These are phyloP conservation scores for Apodemus speciosus DNA, from an alignment of 2,113 vertebrate species.

Conservation along the genomic window DNA sequence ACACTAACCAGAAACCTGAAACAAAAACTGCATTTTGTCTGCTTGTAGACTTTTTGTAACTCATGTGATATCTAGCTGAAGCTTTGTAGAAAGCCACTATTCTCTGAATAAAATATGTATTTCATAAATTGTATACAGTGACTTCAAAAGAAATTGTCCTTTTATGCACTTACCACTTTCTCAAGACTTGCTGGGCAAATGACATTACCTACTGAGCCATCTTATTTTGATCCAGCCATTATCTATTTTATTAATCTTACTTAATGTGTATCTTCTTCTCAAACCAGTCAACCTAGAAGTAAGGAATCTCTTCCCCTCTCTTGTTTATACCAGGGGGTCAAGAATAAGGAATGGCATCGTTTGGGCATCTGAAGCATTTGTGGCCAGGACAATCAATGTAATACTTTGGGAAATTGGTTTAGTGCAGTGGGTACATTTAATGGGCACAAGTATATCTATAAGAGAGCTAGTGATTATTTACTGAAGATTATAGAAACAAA, in stretches of 20 bases:
- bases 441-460: not conserved
- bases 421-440: not conserved
- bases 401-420: not conserved
- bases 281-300: not conserved
- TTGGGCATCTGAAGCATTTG: not conserved
- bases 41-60: not conserved
- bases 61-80: not conserved
- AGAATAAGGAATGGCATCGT: not conserved
- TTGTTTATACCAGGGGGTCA: not conserved
- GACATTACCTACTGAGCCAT: not conserved
- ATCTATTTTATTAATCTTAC: not conserved
- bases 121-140: no score
- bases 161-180: not conserved
- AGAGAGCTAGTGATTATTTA: not conserved
- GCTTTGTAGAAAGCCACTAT: not conserved
- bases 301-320: not conserved
- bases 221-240: not conserved
- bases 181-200: not conserved
- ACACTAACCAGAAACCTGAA: not conserved
- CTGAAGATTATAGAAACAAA: not conserved
- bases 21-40: fast-evolving
- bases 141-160: not conserved
- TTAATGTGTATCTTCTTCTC: not conserved
- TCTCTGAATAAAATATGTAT: not conserved
- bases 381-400: not conserved